Base-by-base conservation (phyloP, 2,888 invertebrate species). In the Meloe dianella region DNA sequence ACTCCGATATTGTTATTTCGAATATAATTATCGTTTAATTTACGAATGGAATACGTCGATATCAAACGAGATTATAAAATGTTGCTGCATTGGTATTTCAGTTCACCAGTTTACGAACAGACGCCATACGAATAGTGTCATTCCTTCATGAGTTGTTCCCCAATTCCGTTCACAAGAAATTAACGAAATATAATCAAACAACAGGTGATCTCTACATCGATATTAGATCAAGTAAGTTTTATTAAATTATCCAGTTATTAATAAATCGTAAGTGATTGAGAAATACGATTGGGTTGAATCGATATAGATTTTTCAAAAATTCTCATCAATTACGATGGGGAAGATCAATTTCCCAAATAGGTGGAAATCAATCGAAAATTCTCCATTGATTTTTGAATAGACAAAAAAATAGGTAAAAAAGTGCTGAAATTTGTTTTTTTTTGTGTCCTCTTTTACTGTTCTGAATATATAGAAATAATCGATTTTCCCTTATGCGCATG, bases 401-500 rank as follows among this genome's bases (percentile, higher is more conserved):
- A n/a, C n/a, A 5, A 8, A 38, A n/a, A 14, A 38, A 9, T 14
- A 14, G 14, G n/a, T n/a, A n/a, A n/a, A n/a, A 41, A 17, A 17
- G n/a, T 10, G 17, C 8, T 47, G 20, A 47, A 47, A 20, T 32
- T 17, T 10, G 29, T 9, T 30, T 57, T 35, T 29, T 32, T 58
- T 58, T 58, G 58, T 58, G 30, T 58, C 14, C 20, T n/a, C n/a
- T 20, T 30, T 12, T 57, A 32, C 41, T n/a, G 35, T 59, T 54
- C 29, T 54, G 1, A 9, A 9, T 3, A 20, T 47, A 7, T 20
- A 47, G 47, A 32, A 67, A 66, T 60, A 57, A 70, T 70, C 69
- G 69, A 70, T 70, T 65, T 57, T 59, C 38, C 41, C 54, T 38
- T 62, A 41, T 63, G 69, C 69, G 69, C 69, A 70, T 69, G 69